A percentile compares a stretch with the other conserved stretches of the same genome.
Conservation (phyloP, 1,140 invertebrate genomes). For the Stegodyphus mimosarum region DNA sequence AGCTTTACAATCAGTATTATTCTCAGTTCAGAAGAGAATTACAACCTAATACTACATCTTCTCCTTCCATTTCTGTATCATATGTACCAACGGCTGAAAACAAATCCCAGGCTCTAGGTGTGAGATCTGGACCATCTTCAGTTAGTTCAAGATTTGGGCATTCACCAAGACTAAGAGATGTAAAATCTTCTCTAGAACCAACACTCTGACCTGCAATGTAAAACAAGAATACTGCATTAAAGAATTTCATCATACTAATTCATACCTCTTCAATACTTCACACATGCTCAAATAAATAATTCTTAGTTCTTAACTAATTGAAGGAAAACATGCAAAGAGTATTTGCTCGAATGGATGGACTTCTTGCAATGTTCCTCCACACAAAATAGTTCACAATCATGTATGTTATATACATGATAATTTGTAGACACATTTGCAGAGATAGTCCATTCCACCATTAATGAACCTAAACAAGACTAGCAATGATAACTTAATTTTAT, state of each 20-base stretch:
- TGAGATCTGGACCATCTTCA: slow-evolving; percentile 63
- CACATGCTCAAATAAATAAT: background rate
- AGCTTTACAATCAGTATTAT: too few species aligned
- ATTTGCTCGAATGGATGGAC: too few species aligned
- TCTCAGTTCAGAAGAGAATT: too few species aligned
- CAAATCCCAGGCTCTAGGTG: slow-evolving; percentile 48
- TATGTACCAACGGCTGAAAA: slow-evolving; percentile 18
- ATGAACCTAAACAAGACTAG: too few species aligned
- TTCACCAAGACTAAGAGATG: slow-evolving; percentile 21
- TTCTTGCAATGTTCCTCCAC: too few species aligned
- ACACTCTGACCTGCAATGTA: slow-evolving; percentile 24
- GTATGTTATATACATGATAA: too few species aligned
- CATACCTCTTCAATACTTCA: background rate
- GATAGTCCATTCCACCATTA: too few species aligned
- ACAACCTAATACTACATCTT: slow-evolving; percentile 61
- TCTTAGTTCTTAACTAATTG: too few species aligned
- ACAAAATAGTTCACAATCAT: too few species aligned
- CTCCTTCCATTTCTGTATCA: slow-evolving; percentile 58
- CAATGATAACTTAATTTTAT: too few species aligned
- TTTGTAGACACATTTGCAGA: too few species aligned
- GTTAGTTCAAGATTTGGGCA: slow-evolving; percentile 47
- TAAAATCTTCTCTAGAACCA: slow-evolving; percentile 58
- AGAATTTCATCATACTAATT: background rate
- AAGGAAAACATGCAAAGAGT: too few species aligned
- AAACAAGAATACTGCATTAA: background rate